phyloP scores from a whole-genome alignment of 2,113 vertebrate species.

The Alces alces region DNA sequence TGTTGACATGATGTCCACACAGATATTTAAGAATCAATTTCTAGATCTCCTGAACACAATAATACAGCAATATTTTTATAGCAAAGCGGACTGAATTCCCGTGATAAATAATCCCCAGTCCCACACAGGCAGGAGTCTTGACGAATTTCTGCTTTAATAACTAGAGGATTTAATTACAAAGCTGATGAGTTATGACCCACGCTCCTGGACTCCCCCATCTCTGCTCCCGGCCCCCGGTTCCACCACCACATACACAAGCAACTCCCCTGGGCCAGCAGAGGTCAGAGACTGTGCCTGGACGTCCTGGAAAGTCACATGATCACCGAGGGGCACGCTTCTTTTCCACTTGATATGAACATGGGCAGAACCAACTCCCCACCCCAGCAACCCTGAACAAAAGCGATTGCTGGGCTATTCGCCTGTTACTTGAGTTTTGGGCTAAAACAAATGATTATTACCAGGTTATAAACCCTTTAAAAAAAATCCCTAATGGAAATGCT shows the following conservation, averaged over 20 bases:
- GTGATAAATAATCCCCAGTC: neutral
- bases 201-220: neutral
- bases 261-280: neutral
- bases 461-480: conserved; percentile 42
- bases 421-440: neutral
- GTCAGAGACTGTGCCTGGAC: neutral
- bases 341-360: rapidly evolving
- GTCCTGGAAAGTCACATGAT: neutral
- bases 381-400: neutral
- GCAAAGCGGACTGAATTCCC: neutral
- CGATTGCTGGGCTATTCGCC: neutral
- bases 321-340: neutral
- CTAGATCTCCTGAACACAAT: neutral
- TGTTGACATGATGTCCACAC: too few species aligned
- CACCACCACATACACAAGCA: neutral
- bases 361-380: neutral
- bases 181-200: neutral
- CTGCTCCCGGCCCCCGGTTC: neutral
- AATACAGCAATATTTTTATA: neutral
- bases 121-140: neutral
- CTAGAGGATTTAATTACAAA: neutral
- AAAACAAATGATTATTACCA: conserved; percentile 43
- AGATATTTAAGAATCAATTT: neutral
- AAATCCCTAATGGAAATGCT: conserved; percentile 36
- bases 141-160: neutral